Base-by-base conservation (phyloP, 1,140 invertebrate species). In the Cataglyphis hispanica region DNA sequence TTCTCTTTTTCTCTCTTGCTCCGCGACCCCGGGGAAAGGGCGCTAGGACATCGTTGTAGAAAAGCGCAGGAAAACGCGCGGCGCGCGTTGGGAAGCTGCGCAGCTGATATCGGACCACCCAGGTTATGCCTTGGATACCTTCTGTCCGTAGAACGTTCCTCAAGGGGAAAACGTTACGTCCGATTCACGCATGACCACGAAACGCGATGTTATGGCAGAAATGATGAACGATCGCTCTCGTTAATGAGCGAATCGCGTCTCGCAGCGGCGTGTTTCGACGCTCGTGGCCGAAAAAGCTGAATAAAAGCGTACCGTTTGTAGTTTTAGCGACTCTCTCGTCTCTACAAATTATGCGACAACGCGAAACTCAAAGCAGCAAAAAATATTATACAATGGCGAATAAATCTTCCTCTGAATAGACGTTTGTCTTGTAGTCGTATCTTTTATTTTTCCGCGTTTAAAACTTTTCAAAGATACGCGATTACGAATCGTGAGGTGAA, bases 81-180 rank as follows among this genome's bases (percentile, higher is more conserved):
- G 34, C 56, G 40, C 61, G 61, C 89, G 89, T 93, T 94, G 94
- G 94, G 93, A 94, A 94, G 91, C 81, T 85, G 77, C 89, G 89
- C 94, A 94, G 93, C 94, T 94, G 94, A 95, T 94, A 92, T 87
- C 90, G 90, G 94, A 94, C 94, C 94, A 95, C 94, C 94, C 94
- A 95, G 94, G 92, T 95, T 83, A 93, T 91, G 91, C 66, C 27
- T 40, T 43, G 69, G 53, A 53, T 86, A 66, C 70, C 60, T 84
- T 64, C 50, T 70, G 56, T 70, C 81, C 46, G 25, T 43, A 40
- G 77, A 46, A 61, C 43, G 77, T 74, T 86, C 64, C 84, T 43
- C 13, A 86, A 86, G 76, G 75, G 86, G 76, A 86, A 91, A 74
- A 91, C 84, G 86, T 88, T 80, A 86, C 69, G 58, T 70, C 66